Evolutionary conservation across 2,888 invertebrate genomes (phyloP).

Genomic region (Ceriagrion tenellum): DNA sequence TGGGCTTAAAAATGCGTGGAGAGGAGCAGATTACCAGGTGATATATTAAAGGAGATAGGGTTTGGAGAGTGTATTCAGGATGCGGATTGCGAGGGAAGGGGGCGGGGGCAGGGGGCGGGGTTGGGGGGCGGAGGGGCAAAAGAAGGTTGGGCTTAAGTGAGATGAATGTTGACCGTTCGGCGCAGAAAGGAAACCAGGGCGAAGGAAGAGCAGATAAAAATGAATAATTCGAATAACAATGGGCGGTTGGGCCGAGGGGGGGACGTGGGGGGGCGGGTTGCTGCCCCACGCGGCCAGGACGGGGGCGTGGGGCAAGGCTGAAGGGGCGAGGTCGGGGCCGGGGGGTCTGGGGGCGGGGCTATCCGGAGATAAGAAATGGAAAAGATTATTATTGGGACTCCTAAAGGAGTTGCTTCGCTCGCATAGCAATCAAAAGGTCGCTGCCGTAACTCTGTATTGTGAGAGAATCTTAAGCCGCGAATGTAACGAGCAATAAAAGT

Average conservation of each 20-base stretch:
- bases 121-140: background rate
- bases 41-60: conserved; percentile 48
- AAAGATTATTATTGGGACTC: background rate
- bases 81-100: background rate
- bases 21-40: conserved; percentile 55
- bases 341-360: background rate
- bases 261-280: background rate
- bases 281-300: background rate
- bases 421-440: background rate
- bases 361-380: background rate
- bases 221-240: conserved; percentile 26
- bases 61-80: background rate
- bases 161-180: conserved; percentile 30
- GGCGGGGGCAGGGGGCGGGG: background rate
- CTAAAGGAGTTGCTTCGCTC: background rate
- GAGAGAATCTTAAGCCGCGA: no score
- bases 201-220: conserved; percentile 33
- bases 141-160: conserved; percentile 36
- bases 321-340: background rate
- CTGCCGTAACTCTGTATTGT: background rate
- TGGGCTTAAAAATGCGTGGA: background rate
- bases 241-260: background rate
- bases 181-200: background rate
- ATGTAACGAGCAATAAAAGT: no score
- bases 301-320: background rate